These are phyloP conservation scores for Epinephelus lanceolatus DNA, from an alignment of 2,113 vertebrate species.

Conservation along the genomic window DNA sequence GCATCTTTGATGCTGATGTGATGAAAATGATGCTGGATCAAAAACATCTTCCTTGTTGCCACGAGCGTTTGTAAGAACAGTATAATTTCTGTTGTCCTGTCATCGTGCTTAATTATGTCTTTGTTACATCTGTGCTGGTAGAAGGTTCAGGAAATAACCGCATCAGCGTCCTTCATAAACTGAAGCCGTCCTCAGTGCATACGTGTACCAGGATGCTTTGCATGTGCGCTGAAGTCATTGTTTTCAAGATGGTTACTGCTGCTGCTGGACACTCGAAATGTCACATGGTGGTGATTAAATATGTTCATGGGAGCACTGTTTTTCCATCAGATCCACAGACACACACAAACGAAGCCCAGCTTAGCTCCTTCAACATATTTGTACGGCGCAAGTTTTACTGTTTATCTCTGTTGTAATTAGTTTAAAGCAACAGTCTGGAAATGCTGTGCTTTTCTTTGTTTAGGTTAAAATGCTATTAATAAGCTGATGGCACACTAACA, in stretches of 20 bases:
- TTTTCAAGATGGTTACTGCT: not conserved
- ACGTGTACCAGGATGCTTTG: not conserved
- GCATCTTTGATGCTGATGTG: not conserved
- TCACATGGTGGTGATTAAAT: too few relatives aligned
- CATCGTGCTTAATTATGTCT: slow-evolving; percentile 4
- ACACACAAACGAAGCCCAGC: too few relatives aligned
- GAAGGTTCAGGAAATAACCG: not conserved
- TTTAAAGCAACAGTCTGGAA: too few relatives aligned
- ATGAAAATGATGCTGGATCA: not conserved
- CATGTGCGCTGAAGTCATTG: not conserved
- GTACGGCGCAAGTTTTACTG: too few relatives aligned
- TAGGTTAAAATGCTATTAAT: too few relatives aligned
- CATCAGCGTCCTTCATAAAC: slow-evolving; percentile 24
- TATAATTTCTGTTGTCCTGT: slow-evolving; percentile 8
- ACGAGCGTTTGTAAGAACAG: not conserved
- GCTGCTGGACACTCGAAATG: too few relatives aligned
- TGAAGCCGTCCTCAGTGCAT: not conserved
- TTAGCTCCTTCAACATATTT: not conserved
- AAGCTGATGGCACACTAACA: too few relatives aligned
- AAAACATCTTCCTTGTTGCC: slow-evolving; percentile 2
- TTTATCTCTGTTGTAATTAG: too few relatives aligned
- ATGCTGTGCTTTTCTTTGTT: too few relatives aligned
- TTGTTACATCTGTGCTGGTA: slow-evolving; percentile 11
- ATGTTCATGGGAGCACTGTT: too few relatives aligned
- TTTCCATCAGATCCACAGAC: not conserved